phyloP scores from a whole-genome alignment of 2,113 vertebrate genomes.

The Origma solitaria region DNA sequence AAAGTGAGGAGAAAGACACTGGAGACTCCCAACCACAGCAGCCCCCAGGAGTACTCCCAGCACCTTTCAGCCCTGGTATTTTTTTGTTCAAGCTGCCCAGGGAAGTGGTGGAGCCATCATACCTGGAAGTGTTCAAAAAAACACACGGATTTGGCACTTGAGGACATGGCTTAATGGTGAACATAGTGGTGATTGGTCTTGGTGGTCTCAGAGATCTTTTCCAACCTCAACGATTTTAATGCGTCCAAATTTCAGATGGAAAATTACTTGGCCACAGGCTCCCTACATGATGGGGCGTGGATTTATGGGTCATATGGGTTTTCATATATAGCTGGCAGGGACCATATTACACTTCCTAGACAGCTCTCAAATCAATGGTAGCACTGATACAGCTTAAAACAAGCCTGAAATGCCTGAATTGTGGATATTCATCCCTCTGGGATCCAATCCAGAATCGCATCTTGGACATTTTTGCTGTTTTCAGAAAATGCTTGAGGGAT shows the following conservation, averaged over 20 bases:
- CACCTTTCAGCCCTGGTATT: not conserved
- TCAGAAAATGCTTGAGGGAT: not conserved
- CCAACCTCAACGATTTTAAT: not conserved
- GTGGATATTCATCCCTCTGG: not conserved
- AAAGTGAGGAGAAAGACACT: not conserved
- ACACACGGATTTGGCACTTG: accelerated
- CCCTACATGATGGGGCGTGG: accelerated
- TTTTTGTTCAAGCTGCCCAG: not conserved
- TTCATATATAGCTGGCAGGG: not conserved
- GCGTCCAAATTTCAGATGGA: not conserved
- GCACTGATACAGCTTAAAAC: not conserved
- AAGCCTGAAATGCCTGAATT: not conserved
- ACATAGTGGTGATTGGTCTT: too few relatives aligned
- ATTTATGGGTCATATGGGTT: not conserved
- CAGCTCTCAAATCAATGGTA: not conserved
- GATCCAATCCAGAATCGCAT: not conserved
- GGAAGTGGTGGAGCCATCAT: not conserved
- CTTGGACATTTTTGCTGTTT: not conserved
- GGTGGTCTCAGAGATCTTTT: not conserved
- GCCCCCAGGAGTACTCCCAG: not conserved
- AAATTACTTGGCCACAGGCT: not conserved
- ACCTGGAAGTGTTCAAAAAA: not conserved
- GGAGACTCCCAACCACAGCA: not conserved
- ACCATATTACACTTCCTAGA: not conserved
- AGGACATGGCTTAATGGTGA: not conserved